phyloP scores from a whole-genome alignment of 2,888 invertebrate genomes.

The Polydrusus cervinus region DNA sequence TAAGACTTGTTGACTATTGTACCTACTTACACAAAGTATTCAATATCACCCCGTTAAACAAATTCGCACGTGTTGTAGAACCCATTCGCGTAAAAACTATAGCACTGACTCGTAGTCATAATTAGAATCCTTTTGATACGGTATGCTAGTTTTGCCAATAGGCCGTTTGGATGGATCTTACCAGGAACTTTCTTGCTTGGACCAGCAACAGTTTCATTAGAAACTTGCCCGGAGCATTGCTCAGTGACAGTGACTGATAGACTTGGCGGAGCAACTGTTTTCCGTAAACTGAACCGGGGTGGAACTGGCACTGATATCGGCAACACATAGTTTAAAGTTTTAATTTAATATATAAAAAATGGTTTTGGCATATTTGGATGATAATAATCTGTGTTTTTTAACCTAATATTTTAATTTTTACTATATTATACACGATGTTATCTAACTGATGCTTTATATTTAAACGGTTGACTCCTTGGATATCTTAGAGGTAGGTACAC shows the following conservation, averaged over 20 bases:
- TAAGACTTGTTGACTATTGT: background rate
- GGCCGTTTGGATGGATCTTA: constrained; percentile 58
- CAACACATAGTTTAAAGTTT: too few species aligned
- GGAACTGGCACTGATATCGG: background rate
- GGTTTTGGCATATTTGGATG: too few species aligned
- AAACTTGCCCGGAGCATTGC: constrained; percentile 40
- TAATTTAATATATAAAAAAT: too few species aligned
- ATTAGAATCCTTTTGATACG: constrained; percentile 65
- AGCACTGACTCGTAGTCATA: constrained; percentile 81
- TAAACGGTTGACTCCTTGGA: too few species aligned
- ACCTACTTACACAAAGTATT: constrained; percentile 84
- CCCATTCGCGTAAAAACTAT: constrained; percentile 76
- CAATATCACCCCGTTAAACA: constrained; percentile 79
- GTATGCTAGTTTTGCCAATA: constrained; percentile 63
- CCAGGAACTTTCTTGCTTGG: constrained; percentile 24
- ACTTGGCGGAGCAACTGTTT: constrained; percentile 13
- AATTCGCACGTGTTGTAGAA: constrained; percentile 78
- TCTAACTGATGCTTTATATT: too few species aligned
- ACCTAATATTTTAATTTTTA: too few species aligned
- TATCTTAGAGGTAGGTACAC: too few species aligned
- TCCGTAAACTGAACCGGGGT: constrained; percentile 6
- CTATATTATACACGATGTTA: too few species aligned
- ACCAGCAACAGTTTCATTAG: constrained; percentile 46
- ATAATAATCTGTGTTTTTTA: too few species aligned
- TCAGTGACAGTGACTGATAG: constrained; percentile 16